A percentile compares a stretch with the other conserved stretches of the same genome.
Evolutionary conservation across 2,888 invertebrate genomes (phyloP).

Genomic region (Pantelozetes paolii): DNA sequence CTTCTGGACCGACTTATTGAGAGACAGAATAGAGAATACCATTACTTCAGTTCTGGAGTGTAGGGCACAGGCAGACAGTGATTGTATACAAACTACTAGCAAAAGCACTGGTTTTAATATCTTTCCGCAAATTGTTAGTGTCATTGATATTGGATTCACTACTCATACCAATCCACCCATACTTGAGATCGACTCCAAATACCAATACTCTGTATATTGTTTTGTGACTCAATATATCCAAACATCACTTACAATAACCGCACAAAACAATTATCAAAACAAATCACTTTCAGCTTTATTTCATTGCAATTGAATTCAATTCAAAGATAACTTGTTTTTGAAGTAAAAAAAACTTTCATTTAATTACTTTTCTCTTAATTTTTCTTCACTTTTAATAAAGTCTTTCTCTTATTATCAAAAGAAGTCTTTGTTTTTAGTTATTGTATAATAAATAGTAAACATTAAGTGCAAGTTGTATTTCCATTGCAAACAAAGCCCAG

Average conservation of each 20-base stretch:
- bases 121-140: not conserved
- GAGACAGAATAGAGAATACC: conserved; percentile 6
- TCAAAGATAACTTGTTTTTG: too few species aligned
- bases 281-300: too few species aligned
- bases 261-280: not conserved
- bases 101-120: conserved; percentile 20
- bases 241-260: conserved; percentile 20
- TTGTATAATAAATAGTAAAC: conserved; percentile 19
- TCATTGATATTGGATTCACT: conserved; percentile 13
- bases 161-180: not conserved
- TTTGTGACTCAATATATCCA: conserved; percentile 3
- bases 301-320: too few species aligned
- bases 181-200: not conserved
- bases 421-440: not conserved
- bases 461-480: not conserved
- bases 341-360: too few species aligned
- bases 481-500: conserved; percentile 6
- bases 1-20: conserved; percentile 2
- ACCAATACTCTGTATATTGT: not conserved
- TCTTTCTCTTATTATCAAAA: not conserved
- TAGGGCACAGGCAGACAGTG: not conserved
- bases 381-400: too few species aligned
- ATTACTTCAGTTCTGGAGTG: not conserved
- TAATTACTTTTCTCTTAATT: too few species aligned
- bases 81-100: conserved; percentile 1